phyloP scores from a whole-genome alignment of 2,888 invertebrate species.

The Campoplex nolae region DNA sequence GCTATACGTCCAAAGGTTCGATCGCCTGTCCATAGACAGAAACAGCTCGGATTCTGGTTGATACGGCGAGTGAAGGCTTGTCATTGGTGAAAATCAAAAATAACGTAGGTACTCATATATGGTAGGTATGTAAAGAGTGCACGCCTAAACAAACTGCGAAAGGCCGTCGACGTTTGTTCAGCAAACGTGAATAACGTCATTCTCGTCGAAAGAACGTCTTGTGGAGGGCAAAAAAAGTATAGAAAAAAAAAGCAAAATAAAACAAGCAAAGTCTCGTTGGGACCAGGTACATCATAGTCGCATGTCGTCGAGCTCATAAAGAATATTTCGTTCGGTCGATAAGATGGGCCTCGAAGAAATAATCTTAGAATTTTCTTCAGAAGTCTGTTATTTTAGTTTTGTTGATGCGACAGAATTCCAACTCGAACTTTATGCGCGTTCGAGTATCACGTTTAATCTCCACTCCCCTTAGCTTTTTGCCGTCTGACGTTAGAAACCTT shows the following conservation, averaged over 20 bases:
- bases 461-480: slow-evolving; percentile 67
- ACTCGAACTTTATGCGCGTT: slow-evolving; percentile 36
- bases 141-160: slow-evolving; percentile 64
- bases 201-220: slow-evolving; percentile 56
- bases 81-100: slow-evolving; percentile 40
- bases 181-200: slow-evolving; percentile 68
- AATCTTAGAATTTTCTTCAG: slow-evolving; percentile 57
- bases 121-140: slow-evolving; percentile 33
- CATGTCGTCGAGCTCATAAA: slow-evolving; percentile 74
- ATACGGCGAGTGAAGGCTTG: neutral
- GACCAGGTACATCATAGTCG: slow-evolving; percentile 34
- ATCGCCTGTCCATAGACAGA: slow-evolving; percentile 28
- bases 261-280: slow-evolving; percentile 21
- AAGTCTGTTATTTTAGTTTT: slow-evolving; percentile 46
- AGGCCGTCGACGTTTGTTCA: slow-evolving; percentile 65
- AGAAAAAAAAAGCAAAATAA: slow-evolving; percentile 38
- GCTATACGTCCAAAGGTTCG: slow-evolving; percentile 38
- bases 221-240: slow-evolving; percentile 9
- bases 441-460: slow-evolving; percentile 56
- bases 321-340: slow-evolving; percentile 79
- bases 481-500: slow-evolving; percentile 34
- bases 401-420: slow-evolving; percentile 44
- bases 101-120: slow-evolving; percentile 18
- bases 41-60: neutral
- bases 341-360: slow-evolving; percentile 72